Evolutionary conservation across 2,113 vertebrate genomes (phyloP).

Genomic region (Sardina pilchardus): DNA sequence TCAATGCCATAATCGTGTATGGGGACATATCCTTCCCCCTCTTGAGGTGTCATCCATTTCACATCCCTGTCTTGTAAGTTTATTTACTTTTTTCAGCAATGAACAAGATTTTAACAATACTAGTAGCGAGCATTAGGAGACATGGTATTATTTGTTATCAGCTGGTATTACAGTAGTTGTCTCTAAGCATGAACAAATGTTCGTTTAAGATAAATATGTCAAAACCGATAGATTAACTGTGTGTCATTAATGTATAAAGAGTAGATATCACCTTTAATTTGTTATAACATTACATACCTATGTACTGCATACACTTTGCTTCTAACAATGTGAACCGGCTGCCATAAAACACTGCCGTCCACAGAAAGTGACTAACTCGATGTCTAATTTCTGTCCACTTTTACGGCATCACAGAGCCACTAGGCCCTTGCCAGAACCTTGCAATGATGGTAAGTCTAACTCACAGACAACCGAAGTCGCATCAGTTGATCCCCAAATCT

Average conservation of each 20-base stretch:
- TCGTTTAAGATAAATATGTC: not conserved
- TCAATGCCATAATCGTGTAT: constrained; percentile 26
- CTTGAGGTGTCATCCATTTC: constrained; percentile 29
- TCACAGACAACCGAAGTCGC: not conserved
- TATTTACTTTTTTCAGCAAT: not conserved
- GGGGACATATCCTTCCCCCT: constrained; percentile 15
- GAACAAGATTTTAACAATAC: too few species aligned
- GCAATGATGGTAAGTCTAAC: not conserved
- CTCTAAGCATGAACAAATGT: too few species aligned
- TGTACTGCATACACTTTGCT: not conserved
- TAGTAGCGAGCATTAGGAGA: too few species aligned
- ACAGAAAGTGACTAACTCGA: not conserved
- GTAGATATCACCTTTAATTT: not conserved
- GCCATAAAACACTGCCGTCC: not conserved
- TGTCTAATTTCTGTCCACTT: not conserved
- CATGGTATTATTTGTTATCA: too few species aligned
- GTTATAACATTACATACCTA: not conserved
- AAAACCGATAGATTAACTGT: not conserved
- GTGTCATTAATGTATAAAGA: not conserved
- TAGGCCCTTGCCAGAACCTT: not conserved
- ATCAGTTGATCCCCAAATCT: not conserved
- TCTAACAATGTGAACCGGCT: not conserved
- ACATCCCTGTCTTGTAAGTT: not conserved
- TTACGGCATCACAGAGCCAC: not conserved
- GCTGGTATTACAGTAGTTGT: too few species aligned